Evolutionary conservation across 2,113 vertebrate species (phyloP), one percentile per base, ranked within the genome.

Genomic region (Canis aureus): DNA sequence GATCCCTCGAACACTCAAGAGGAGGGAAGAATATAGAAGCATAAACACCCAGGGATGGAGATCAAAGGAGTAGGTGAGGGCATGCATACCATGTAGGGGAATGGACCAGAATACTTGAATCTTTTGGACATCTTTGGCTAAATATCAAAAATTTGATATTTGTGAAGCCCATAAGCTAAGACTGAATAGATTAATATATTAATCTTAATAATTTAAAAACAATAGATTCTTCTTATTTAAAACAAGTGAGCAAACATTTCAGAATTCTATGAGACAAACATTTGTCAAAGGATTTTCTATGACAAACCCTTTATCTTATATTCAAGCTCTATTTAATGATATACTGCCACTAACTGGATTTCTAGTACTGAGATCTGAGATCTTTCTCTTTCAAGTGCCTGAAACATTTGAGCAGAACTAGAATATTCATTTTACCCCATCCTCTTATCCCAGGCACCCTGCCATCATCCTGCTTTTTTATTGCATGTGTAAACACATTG

Each of bases 401-500:
- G 1, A 90, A 64, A 64, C 59, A 7, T 64, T 53, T 64, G 59
- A 64, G 43, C 29, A 78, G 35, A 78, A 64, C 29, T 17, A 78
- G 57, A 13, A 25, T 64, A 12, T 29, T 67, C 55, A 4, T 51
- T n/a, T 51, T n/a, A 16, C 3, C 5, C 12, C 20, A 16, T 62
- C 19, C 13, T 57, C 19, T 60, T 20, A 11, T n/a, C 0, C 17
- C 69, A n/a, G 57, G 9, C 35, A 60, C 38, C 22, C 2, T 8
- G 16, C 20, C 51, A 71, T 27, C 27, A 16, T 2, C 11, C 17
- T 60, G 25, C 19, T 69, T 60, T 69, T 32, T 13, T 4, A 23
- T 32, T 35, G 16, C 5, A 17, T 3, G 3, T 20, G 20, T 57
- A 7, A 35, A 3, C 3, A 8, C 1, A 2, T 3, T 19, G 35